These are phyloP conservation scores for Stigmatopora nigra DNA, from an alignment of 2,113 vertebrate genomes.

Conservation along the genomic window DNA sequence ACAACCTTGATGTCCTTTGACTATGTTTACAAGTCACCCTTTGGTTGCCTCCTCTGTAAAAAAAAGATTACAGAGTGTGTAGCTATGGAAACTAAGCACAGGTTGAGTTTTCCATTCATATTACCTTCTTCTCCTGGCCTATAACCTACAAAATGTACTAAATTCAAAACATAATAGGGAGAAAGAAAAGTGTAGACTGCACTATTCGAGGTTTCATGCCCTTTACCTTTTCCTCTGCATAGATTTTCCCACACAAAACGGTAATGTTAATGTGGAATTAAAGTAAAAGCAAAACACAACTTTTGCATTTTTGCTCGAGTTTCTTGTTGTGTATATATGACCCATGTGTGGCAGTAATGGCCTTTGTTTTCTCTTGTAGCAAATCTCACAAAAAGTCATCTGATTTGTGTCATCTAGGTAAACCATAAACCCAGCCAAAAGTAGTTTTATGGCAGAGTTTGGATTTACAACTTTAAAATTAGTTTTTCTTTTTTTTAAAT, in stretches of 20 bases:
- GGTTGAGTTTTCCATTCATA: neutral
- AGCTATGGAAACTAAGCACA: conserved; percentile 4
- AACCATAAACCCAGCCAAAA: neutral
- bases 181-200: too few species aligned
- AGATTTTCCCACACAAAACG: too few species aligned
- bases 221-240: too few species aligned
- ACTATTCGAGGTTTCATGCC: too few species aligned
- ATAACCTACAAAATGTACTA: neutral
- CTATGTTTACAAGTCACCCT: neutral
- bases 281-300: too few species aligned
- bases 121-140: neutral
- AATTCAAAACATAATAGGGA: too few species aligned
- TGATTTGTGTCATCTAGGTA: neutral
- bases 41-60: neutral
- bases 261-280: too few species aligned
- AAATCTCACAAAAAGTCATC: neutral
- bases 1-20: neutral
- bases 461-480: neutral
- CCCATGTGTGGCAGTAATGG: too few species aligned
- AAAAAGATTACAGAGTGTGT: neutral
- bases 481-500: neutral
- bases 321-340: too few species aligned
- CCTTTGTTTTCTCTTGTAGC: too few species aligned
- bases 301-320: too few species aligned
- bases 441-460: neutral